Conservation (phyloP, 2,113 vertebrate genomes). For the Diadophis punctatus region DNA sequence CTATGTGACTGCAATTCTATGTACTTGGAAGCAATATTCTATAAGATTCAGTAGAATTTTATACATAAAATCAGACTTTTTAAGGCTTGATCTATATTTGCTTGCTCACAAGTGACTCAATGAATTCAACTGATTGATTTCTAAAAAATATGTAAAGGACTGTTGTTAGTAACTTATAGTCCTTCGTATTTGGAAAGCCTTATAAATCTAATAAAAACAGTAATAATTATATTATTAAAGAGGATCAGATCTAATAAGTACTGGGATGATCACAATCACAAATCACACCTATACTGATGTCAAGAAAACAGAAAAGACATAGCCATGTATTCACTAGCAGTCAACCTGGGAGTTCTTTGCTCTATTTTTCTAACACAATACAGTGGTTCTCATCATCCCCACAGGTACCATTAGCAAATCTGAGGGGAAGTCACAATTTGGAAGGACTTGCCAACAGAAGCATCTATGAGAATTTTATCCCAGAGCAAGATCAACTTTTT, state of each 20-base stretch:
- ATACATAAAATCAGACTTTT: neutral
- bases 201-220: neutral
- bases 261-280: neutral
- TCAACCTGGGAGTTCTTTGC: neutral
- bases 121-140: neutral
- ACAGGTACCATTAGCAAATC: neutral
- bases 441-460: neutral
- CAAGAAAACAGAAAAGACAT: neutral
- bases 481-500: neutral
- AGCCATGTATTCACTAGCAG: neutral
- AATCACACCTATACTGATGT: neutral
- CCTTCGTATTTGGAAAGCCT: neutral
- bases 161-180: neutral
- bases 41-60: neutral
- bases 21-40: neutral
- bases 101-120: neutral
- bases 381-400: neutral
- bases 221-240: neutral
- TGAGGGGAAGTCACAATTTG: neutral
- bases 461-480: neutral
- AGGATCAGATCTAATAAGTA: neutral
- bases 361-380: neutral
- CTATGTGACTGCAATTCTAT: neutral
- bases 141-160: neutral
- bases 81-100: neutral